Evolutionary conservation across 2,113 vertebrate genomes (phyloP).

Genomic region (Pituophis catenifer): DNA sequence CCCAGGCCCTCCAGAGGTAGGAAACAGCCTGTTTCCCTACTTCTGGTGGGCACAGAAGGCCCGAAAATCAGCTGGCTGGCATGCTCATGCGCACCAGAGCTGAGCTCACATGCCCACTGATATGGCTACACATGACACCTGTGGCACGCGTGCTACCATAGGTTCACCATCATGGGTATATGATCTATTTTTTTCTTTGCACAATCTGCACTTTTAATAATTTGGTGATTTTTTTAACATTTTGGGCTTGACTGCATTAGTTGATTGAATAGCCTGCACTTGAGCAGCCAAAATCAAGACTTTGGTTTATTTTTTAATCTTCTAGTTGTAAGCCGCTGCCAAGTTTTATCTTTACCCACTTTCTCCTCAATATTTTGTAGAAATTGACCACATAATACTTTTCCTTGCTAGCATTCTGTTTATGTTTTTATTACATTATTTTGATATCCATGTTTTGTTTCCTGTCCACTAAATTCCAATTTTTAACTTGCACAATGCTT

Average conservation of each 20-base stretch:
- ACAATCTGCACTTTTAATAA: neutral
- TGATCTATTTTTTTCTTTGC: neutral
- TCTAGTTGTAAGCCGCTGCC: neutral
- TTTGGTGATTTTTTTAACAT: neutral
- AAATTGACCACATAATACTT: neutral
- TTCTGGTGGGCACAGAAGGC: no score
- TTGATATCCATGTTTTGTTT: neutral
- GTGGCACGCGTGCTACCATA: no score
- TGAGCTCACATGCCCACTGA: no score
- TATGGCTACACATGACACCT: no score
- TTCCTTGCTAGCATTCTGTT: neutral
- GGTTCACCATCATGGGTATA: neutral
- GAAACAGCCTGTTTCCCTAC: no score
- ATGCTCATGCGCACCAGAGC: no score
- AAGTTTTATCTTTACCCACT: neutral
- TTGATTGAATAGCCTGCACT: neutral
- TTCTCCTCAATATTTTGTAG: neutral
- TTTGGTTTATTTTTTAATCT: neutral
- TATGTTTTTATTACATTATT: neutral
- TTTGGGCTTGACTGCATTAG: neutral
- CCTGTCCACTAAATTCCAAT: neutral
- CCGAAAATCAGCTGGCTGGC: no score
- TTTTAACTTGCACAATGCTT: neutral
- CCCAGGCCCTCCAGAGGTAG: no score
- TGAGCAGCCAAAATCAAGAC: neutral